A percentile compares a stretch with the other conserved stretches of the same genome.
Conservation (phyloP, 2,888 invertebrate genomes). For the Minunthozetes semirufus region DNA sequence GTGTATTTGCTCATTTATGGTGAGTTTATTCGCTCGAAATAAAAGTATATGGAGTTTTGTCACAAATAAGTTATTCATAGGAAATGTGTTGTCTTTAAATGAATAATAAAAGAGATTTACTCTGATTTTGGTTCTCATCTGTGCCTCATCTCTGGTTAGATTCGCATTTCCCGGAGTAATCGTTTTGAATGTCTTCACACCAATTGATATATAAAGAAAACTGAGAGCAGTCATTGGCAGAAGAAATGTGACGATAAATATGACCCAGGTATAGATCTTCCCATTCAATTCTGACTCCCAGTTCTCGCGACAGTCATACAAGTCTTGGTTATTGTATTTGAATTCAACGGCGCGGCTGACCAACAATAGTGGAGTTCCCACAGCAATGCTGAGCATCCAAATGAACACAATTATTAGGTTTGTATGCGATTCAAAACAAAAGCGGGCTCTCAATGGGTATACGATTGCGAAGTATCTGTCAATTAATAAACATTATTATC, state of each 20-base stretch:
- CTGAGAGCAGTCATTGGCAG: constrained; percentile 50
- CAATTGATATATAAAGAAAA: constrained; percentile 51
- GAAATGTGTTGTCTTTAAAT: no score
- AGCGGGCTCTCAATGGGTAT: constrained; percentile 14
- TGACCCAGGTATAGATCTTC: constrained; percentile 33
- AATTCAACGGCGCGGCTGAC: neutral
- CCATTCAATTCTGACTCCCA: constrained; percentile 27
- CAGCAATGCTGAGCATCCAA: constrained; percentile 5
- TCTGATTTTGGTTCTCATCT: constrained; percentile 43
- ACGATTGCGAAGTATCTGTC: constrained; percentile 35
- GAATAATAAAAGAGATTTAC: no score
- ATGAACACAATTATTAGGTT: constrained; percentile 12
- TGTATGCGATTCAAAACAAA: constrained; percentile 32
- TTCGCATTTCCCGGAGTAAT: constrained; percentile 52
- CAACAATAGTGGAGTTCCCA: constrained; percentile 9
- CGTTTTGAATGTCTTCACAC: constrained; percentile 50
- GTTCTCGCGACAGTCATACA: constrained; percentile 31
- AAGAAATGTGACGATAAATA: constrained; percentile 47
- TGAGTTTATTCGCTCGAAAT: no score
- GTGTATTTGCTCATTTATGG: no score
- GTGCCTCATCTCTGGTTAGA: constrained; percentile 48
- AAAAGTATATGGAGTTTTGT: no score
- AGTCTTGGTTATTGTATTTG: neutral
- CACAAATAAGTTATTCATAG: no score
- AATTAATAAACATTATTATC: neutral